These are phyloP conservation scores for Ardeotis arabs DNA, from an alignment of 2,113 vertebrate species.

Conservation along the genomic window DNA sequence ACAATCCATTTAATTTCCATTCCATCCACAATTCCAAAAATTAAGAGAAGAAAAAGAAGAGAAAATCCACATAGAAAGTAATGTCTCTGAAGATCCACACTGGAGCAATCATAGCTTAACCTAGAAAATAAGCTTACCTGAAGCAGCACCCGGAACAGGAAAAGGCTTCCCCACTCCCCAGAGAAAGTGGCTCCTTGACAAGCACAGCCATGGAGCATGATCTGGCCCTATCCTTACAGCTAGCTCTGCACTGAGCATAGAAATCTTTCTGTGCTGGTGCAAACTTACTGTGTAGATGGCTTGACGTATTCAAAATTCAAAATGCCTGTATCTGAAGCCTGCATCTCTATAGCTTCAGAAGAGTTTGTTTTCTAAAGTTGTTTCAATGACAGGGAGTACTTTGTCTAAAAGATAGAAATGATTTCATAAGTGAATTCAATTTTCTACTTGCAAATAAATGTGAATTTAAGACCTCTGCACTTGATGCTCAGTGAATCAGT, in stretches of 20 bases:
- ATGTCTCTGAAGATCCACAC: not conserved
- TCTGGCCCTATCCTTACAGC: not conserved
- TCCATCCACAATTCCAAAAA: not conserved
- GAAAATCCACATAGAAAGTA: not conserved
- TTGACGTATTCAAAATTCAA: not conserved
- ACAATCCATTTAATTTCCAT: not conserved
- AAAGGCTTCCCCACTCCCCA: not conserved
- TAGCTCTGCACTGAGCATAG: not conserved
- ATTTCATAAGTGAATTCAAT: not conserved
- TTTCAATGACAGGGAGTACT: not conserved
- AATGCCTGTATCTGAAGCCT: not conserved
- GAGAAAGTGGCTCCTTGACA: rapidly evolving
- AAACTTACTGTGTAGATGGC: not conserved
- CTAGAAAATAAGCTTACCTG: not conserved
- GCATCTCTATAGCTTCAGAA: not conserved
- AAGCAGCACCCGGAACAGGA: too few relatives aligned
- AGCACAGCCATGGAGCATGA: not conserved
- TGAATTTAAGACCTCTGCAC: not conserved
- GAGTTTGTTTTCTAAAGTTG: not conserved
- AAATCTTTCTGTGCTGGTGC: not conserved
- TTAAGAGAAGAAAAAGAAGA: not conserved
- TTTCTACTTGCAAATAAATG: not conserved
- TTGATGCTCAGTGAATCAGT: not conserved
- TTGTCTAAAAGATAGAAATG: not conserved
- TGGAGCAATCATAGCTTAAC: not conserved